Conservation (phyloP, 2,888 invertebrate genomes). For the Acanthoscelides obtectus region DNA sequence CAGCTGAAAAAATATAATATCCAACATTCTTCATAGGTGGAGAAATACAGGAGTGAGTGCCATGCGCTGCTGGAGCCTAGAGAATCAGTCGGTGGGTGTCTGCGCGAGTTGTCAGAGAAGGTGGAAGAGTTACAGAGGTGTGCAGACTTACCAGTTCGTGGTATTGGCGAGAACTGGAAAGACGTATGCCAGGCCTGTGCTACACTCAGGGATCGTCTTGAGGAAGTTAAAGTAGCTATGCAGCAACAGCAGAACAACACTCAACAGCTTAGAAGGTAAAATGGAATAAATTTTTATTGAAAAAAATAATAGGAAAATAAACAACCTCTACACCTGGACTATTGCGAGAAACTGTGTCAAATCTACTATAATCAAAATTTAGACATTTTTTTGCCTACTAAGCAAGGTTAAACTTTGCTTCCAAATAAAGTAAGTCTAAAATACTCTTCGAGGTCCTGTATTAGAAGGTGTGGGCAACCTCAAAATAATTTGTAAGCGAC, state of each 20-base stretch:
- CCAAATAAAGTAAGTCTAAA: no score
- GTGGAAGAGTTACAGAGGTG: constrained; percentile 31
- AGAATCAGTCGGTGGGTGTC: constrained; percentile 27
- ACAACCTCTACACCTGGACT: no score
- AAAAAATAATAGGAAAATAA: no score
- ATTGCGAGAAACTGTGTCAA: no score
- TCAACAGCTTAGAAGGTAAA: constrained; percentile 32
- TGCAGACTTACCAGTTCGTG: constrained; percentile 27
- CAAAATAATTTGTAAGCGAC: no score
- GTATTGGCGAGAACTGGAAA: constrained; percentile 43
- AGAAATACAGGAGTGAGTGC: not conserved
- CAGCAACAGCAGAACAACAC: not conserved
- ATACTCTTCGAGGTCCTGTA: no score
- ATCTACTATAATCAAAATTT: no score
- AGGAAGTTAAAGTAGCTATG: constrained; percentile 37
- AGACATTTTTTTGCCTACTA: no score
- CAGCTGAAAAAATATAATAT: not conserved
- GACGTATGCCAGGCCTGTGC: constrained; percentile 57
- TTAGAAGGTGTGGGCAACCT: no score
- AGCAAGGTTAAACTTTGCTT: no score
- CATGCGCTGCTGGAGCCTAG: constrained; percentile 21
- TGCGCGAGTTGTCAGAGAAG: constrained; percentile 32
- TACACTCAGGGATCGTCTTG: constrained; percentile 53
- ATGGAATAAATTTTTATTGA: constrained; percentile 3
- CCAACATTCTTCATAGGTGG: not conserved